A percentile compares a stretch with the other conserved stretches of the same genome.
Conservation (phyloP, 53 echinoderm and acorn worm species). For the Echinometra lucunter region DNA sequence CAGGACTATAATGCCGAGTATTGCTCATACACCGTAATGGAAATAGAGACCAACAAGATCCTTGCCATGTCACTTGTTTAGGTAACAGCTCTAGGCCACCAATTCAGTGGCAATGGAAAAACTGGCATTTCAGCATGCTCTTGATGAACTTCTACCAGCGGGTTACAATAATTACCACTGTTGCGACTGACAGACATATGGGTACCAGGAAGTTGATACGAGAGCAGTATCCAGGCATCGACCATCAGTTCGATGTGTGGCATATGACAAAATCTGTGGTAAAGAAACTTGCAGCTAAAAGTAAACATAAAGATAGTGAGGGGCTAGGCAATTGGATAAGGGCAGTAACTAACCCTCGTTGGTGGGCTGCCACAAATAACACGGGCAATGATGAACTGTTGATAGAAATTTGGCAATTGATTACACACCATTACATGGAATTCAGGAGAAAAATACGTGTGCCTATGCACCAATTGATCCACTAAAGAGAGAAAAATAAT, state of each 20-base stretch:
- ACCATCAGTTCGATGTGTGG: slow-evolving; percentile 73
- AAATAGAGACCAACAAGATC: slow-evolving; percentile 61
- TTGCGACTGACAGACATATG: slow-evolving; percentile 58
- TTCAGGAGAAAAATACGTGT: slow-evolving; percentile 62
- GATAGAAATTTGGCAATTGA: slow-evolving; percentile 45
- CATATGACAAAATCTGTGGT: slow-evolving; percentile 60
- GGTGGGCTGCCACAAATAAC: slow-evolving; percentile 52
- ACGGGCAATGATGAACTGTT: slow-evolving; percentile 1
- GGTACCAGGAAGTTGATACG: slow-evolving; percentile 36
- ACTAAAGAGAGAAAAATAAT: slow-evolving; percentile 51
- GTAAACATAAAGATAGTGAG: slow-evolving; percentile 17
- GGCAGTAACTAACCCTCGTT: slow-evolving; percentile 42
- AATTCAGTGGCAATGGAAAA: slow-evolving; percentile 78
- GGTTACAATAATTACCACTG: slow-evolving; percentile 2
- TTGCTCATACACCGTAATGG: slow-evolving; percentile 75
- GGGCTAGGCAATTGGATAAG: slow-evolving; percentile 40
- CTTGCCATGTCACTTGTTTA: slow-evolving; percentile 67
- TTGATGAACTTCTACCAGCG: slow-evolving; percentile 13
- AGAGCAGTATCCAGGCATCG: slow-evolving; percentile 46
- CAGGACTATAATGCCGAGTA: slow-evolving; percentile 84
- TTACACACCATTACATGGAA: slow-evolving; percentile 64
- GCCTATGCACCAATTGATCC: slow-evolving; percentile 56
- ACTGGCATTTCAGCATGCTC: slow-evolving; percentile 33
- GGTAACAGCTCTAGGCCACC: slow-evolving; percentile 67
- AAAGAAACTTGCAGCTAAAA: slow-evolving; percentile 47